These are phyloP conservation scores for Astyanax mexicanus DNA, from an alignment of 2,797 vertebrate species.

Conservation along the genomic window DNA sequence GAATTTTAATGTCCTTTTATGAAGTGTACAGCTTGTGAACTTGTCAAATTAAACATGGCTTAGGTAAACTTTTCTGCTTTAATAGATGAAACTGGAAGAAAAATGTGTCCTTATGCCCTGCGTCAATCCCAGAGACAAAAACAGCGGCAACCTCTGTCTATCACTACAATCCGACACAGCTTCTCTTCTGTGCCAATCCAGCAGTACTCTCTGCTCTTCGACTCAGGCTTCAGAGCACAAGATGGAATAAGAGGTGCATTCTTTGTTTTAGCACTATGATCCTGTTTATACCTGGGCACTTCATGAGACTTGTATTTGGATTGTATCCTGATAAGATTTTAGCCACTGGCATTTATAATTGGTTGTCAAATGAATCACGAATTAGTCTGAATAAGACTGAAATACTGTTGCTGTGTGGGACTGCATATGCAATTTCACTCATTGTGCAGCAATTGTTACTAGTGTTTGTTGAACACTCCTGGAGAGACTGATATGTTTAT, in stretches of 20 bases:
- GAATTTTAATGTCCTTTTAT: background rate
- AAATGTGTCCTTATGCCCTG: constrained; percentile 35
- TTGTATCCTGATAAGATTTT: no score
- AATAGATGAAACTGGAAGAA: constrained; percentile 22
- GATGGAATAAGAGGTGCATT: constrained; percentile 48
- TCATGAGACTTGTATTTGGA: no score
- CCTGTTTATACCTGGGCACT: no score
- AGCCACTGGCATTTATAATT: no score
- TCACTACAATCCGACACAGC: constrained; percentile 36
- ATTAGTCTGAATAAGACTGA: no score
- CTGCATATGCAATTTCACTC: no score
- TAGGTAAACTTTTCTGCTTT: background rate
- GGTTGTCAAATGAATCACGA: no score
- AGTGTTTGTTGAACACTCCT: no score
- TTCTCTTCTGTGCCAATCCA: constrained; percentile 52
- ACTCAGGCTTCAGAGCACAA: constrained; percentile 31
- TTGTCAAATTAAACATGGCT: background rate
- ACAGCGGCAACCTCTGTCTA: constrained; percentile 37
- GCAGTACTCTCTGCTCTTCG: constrained; percentile 47
- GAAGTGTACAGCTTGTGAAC: background rate
- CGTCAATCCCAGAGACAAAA: constrained; percentile 42
- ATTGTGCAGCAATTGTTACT: no score
- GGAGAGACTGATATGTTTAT: no score
- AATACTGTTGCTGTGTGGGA: no score
- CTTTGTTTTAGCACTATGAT: background rate